Evolutionary conservation across 2,797 vertebrate species (phyloP).

Genomic region (Ctenopoma multispine): DNA sequence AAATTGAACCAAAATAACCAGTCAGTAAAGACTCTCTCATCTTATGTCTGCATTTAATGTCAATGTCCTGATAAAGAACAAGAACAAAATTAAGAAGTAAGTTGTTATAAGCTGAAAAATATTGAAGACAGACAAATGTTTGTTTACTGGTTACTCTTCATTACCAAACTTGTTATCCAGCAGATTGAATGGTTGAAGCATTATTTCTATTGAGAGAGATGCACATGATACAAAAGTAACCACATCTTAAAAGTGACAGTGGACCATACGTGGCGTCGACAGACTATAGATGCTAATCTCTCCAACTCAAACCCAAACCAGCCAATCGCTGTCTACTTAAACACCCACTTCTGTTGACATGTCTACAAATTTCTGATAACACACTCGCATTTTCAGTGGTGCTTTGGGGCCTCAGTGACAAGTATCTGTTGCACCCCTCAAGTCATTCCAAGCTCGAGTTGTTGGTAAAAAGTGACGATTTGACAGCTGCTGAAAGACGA

Average conservation of each 20-base stretch:
- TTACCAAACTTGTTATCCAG: no score
- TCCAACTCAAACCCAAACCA: not conserved
- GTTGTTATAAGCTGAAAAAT: no score
- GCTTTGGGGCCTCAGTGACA: not conserved
- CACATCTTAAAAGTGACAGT: not conserved
- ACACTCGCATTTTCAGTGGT: slow-evolving; percentile 1
- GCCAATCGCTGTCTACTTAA: not conserved
- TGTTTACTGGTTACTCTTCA: no score
- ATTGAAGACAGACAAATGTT: no score
- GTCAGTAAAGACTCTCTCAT: no score
- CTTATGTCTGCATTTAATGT: no score
- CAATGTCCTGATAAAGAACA: no score
- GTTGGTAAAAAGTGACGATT: not conserved
- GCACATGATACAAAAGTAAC: not conserved
- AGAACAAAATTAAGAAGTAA: no score
- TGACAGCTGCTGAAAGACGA: slow-evolving; percentile 11
- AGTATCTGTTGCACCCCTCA: not conserved
- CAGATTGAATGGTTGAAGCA: no score
- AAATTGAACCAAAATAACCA: no score
- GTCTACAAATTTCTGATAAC: slow-evolving; percentile 3
- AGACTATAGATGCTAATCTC: not conserved
- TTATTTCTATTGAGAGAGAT: no score
- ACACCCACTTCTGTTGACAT: slow-evolving; percentile 8
- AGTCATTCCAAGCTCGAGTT: not conserved
- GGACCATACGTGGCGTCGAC: not conserved